phyloP scores from a whole-genome alignment of 1,140 invertebrate genomes.

The Teleopsis dalmanni region DNA sequence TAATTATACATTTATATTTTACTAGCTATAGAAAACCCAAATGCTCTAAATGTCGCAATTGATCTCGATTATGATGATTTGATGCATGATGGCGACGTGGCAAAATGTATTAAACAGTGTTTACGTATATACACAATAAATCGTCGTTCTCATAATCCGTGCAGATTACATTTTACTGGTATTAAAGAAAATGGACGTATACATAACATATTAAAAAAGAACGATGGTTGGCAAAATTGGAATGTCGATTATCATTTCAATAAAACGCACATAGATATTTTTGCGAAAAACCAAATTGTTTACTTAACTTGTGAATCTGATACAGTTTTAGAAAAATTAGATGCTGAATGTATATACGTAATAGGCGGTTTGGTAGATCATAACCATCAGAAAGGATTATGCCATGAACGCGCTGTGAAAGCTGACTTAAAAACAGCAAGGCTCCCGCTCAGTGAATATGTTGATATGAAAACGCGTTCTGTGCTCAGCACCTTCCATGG shows the following conservation, averaged over 20 bases:
- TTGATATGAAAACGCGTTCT: conserved; percentile 88
- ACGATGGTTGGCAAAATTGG: conserved; percentile 89
- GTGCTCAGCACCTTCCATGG: conserved; percentile 95
- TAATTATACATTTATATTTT: too few species aligned
- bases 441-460: conserved; percentile 82
- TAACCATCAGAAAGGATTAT: conserved; percentile 90
- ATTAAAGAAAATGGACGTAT: conserved; percentile 61
- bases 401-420: conserved; percentile 70
- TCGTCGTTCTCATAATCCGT: conserved; percentile 68
- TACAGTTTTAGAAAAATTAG: conserved; percentile 71
- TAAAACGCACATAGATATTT: conserved; percentile 19
- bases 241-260: conserved; percentile 60
- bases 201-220: conserved; percentile 60
- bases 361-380: conserved; percentile 98
- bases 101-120: conserved; percentile 88
- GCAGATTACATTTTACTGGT: conserved; percentile 82
- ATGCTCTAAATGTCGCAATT: conserved; percentile 74
- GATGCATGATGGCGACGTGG: conserved; percentile 85
- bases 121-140: conserved; percentile 89
- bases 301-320: conserved; percentile 94
- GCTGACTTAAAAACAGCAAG: conserved; percentile 74
- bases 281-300: conserved; percentile 60
- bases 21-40: too few species aligned
- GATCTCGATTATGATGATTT: conserved; percentile 89
- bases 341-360: conserved; percentile 76